Base-by-base conservation (phyloP, 2,113 vertebrate genomes). In the Boulengeromyrus knoepffleri region DNA sequence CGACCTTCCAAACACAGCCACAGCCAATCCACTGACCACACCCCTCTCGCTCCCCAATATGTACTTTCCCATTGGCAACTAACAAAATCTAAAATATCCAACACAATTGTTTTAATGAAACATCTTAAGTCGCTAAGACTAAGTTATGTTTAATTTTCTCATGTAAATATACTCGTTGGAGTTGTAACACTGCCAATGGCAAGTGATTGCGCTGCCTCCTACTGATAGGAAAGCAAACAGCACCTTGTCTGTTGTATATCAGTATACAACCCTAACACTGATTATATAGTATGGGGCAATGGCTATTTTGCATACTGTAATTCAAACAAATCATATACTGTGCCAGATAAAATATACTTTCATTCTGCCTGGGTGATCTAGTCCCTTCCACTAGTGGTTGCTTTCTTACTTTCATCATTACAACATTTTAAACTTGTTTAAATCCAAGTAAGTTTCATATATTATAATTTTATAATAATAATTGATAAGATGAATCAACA, bases 191-290 rank as follows among this genome's bases (percentile, higher is more conserved):
- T 36, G 24, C 39, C 7, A 27, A 46, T 77, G n/a, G 15, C 50
- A 46, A 83, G 93, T 90, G 90, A 58, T 49, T 95, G 91, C 95
- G 93, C 95, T 96, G 95, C 95, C 96, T 93, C 92, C 96, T 96
- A 89, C 94, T 94, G 96, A 93, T 42, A 92, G 53, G 9, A 19
- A 46, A 36, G 45, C 15, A 85, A 56, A 39, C 8, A 24, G 0
- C 13, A 31, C 8, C 27, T 17, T 19, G n/a, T 53, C 12, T 46
- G 10, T 24, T 7, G 31, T 19, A 42, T 47, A 47, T 58, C 45
- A 36, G 45, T 42, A 10, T 47, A 47, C 13, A 45, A 8, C 19
- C 83, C 27, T 17, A 24, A 42, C 46, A n/a, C 12, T 24, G 12
- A 62, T 86, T 56, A 27, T 27, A 58, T 21, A 58, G 36, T 49